A percentile compares a stretch with the other conserved stretches of the same genome.
These are phyloP conservation scores for Salvelinus fontinalis DNA, from an alignment of 2,113 vertebrate species.

Conservation along the genomic window DNA sequence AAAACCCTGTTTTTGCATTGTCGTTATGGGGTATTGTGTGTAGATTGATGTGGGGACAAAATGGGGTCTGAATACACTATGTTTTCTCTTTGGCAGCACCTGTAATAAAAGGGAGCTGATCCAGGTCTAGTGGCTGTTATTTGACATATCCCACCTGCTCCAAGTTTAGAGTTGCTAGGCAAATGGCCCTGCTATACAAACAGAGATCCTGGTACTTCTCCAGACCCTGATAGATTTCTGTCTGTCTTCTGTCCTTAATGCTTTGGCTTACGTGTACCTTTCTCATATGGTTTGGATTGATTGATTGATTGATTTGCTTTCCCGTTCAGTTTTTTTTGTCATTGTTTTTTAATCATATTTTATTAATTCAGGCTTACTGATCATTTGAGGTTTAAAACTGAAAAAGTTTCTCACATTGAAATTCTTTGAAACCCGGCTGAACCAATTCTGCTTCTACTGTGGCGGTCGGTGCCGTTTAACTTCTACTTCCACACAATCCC, in stretches of 20 bases:
- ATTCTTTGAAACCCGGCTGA: background rate
- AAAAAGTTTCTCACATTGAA: background rate
- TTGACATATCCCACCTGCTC: constrained; percentile 26
- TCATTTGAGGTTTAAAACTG: background rate
- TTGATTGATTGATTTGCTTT: background rate
- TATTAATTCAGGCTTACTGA: background rate
- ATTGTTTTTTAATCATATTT: background rate
- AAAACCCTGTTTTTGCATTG: too few species aligned
- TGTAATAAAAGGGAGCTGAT: constrained; percentile 32
- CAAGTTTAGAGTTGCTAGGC: constrained; percentile 15
- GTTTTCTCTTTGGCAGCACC: background rate
- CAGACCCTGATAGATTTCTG: background rate
- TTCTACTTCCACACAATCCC: too few species aligned
- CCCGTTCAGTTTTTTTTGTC: too few species aligned
- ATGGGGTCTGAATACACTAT: too few species aligned
- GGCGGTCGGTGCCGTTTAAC: too few species aligned
- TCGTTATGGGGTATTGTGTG: too few species aligned
- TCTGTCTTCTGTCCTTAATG: constrained; percentile 44
- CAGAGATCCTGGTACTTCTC: too few species aligned
- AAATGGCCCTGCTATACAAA: background rate
- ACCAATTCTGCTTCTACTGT: background rate
- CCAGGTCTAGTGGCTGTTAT: constrained; percentile 21
- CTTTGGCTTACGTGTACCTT: background rate
- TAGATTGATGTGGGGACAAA: too few species aligned
- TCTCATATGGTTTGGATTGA: constrained; percentile 37